phyloP scores from a whole-genome alignment of 1,140 invertebrate species.

The Dolichoris vasculosae region DNA sequence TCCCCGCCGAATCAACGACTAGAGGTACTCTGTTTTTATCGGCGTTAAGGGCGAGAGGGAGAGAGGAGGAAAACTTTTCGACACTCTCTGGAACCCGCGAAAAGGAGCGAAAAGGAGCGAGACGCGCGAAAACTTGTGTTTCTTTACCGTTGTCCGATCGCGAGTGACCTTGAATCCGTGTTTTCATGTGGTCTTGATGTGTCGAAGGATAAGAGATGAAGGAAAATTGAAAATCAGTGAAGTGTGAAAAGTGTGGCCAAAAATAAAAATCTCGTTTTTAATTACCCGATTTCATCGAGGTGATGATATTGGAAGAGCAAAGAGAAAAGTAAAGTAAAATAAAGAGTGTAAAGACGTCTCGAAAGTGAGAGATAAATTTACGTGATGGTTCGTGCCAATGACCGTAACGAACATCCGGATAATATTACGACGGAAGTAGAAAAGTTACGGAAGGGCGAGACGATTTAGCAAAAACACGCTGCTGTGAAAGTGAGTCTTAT shows the following conservation, averaged over 20 bases:
- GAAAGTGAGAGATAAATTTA: conserved; percentile 15
- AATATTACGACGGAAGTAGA: conserved; percentile 56
- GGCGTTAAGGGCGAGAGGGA: neutral
- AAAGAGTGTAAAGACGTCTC: conserved; percentile 1
- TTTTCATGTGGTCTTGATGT: neutral
- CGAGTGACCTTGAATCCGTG: conserved; percentile 38
- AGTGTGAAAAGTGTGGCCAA: neutral
- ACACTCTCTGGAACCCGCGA: neutral
- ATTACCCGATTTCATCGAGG: neutral
- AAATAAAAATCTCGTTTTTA: neutral
- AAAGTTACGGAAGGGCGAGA: conserved; percentile 53
- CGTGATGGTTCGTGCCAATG: conserved; percentile 58
- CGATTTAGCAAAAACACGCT: conserved; percentile 7
- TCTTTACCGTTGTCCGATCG: neutral
- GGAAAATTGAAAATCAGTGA: conserved; percentile 4
- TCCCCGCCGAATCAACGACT: no score
- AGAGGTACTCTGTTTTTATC: no score
- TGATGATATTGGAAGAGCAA: neutral
- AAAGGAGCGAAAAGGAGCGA: no score
- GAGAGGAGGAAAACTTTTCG: neutral
- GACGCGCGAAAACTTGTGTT: neutral
- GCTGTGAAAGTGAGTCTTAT: conserved; percentile 26
- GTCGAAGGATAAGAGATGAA: neutral
- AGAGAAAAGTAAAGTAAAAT: neutral
- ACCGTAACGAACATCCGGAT: conserved; percentile 59